These are phyloP conservation scores for Lacerta viridis DNA, from an alignment of 2,797 vertebrate species.

Conservation along the genomic window DNA sequence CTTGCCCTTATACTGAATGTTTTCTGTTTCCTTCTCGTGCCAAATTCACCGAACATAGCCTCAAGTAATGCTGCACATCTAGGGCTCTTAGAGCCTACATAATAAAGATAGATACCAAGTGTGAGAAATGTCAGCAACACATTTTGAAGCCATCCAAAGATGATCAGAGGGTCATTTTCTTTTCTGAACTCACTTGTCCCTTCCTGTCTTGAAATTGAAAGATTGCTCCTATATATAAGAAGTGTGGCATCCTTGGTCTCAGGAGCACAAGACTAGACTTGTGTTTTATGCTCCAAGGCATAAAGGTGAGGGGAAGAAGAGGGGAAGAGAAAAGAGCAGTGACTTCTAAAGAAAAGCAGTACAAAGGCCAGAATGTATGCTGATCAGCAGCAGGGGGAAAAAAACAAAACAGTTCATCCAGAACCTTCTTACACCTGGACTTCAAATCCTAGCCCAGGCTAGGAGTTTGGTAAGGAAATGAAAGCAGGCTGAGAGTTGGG, in stretches of 20 bases:
- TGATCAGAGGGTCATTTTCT: conserved; percentile 4
- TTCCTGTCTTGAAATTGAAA: conserved; percentile 24
- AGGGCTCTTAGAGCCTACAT: not conserved
- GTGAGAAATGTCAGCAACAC: conserved; percentile 12
- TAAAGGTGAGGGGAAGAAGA: not conserved
- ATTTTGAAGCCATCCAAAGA: not conserved
- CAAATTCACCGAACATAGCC: conserved; percentile 8
- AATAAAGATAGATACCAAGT: not conserved
- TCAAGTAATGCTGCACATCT: not conserved
- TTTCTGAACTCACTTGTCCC: conserved; percentile 17
- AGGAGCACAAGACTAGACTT: not conserved
- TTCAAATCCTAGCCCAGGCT: not conserved
- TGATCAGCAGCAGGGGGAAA: not conserved
- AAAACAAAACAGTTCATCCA: not conserved
- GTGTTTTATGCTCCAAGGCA: not conserved
- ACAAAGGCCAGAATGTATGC: not conserved
- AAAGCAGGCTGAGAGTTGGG: not conserved
- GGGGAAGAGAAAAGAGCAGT: too few species aligned
- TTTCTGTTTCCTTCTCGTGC: conserved; percentile 24
- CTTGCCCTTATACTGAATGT: not conserved
- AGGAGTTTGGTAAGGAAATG: not conserved
- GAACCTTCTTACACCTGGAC: not conserved
- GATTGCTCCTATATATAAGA: not conserved
- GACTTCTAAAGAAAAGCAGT: not conserved
- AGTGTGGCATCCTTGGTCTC: not conserved